Evolutionary conservation across 2,113 vertebrate genomes (phyloP).

Genomic region (Rhea pennata): DNA sequence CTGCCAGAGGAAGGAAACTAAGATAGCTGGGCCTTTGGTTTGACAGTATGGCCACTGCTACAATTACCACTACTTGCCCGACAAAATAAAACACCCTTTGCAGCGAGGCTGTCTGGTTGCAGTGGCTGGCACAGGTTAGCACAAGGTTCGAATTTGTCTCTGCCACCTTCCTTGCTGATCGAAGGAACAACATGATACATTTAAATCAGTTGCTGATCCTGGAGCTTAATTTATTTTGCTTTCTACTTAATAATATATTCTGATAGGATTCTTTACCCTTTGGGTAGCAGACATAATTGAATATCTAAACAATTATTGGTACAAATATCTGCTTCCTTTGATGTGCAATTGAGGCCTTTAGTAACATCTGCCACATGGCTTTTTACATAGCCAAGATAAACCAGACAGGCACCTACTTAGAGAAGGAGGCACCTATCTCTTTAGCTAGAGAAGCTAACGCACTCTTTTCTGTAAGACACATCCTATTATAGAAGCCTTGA

Average conservation of each 20-base stretch:
- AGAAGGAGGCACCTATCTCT: too few relatives aligned
- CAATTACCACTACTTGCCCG: neutral
- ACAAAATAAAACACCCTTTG: neutral
- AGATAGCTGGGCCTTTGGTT: neutral
- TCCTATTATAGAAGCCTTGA: neutral
- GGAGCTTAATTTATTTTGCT: neutral
- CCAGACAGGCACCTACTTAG: too few relatives aligned
- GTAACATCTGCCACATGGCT: neutral
- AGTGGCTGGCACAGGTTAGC: neutral
- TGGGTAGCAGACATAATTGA: neutral
- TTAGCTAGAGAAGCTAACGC: neutral
- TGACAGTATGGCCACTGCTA: neutral
- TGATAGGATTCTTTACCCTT: neutral
- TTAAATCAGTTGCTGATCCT: neutral
- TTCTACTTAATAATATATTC: neutral
- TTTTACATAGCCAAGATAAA: neutral
- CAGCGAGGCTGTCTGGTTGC: neutral
- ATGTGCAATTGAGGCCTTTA: neutral
- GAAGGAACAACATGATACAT: neutral
- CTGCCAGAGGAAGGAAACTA: neutral
- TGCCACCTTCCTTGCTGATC: neutral
- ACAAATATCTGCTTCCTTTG: neutral
- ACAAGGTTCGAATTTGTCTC: neutral
- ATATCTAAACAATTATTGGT: neutral
- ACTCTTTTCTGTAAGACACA: neutral